Evolutionary conservation across 2,113 vertebrate species (phyloP), one percentile per base, ranked within the genome.

Genomic region (Gymnarchus niloticus): DNA sequence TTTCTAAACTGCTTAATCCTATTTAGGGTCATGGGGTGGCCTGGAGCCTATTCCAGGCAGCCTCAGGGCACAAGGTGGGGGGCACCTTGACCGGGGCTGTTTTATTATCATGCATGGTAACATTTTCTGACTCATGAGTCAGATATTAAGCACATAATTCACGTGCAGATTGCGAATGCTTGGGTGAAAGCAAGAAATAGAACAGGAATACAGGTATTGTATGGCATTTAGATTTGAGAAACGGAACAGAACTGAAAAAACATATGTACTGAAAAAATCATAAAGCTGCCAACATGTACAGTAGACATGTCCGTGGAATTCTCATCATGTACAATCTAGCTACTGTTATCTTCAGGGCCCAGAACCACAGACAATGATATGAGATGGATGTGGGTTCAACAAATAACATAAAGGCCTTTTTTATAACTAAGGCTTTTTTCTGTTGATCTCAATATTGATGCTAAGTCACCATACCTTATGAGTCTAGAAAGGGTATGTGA

Each of bases 401-500:
- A 82, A 90, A 87, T 86, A 76, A 78, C 87, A 91, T 86, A 80
- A 69, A 41, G 52, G 25, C 56, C 84, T 61, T 65, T 76, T 37
- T 84, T 28, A 49, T n/a, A n/a, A n/a, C n/a, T n/a, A n/a, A n/a
- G n/a, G 54, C 3, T 25, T n/a, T n/a, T n/a, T 52, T 57, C 33
- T 56, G 48, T 76, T 82, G 85, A 82, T 78, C 19, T 14, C 19
- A n/a, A n/a, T n/a, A 14, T 7, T 46, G 19, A 37, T 19, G 57
- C 23, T 25, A 37, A 51, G 9, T 54, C 52, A 54, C 19, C 46
- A 52, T 4, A 44, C 59, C 37, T 46, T 33, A n/a, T n/a, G n/a
- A 33, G 37, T 65, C 19, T 56, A 28, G 81, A 52, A 44, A 77
- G 73, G 52, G 86, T 51, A 56, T 23, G 77, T 17, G 19, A 61